phyloP scores from a whole-genome alignment of 2,797 vertebrate species.

The Pipistrellus pygmaeus region DNA sequence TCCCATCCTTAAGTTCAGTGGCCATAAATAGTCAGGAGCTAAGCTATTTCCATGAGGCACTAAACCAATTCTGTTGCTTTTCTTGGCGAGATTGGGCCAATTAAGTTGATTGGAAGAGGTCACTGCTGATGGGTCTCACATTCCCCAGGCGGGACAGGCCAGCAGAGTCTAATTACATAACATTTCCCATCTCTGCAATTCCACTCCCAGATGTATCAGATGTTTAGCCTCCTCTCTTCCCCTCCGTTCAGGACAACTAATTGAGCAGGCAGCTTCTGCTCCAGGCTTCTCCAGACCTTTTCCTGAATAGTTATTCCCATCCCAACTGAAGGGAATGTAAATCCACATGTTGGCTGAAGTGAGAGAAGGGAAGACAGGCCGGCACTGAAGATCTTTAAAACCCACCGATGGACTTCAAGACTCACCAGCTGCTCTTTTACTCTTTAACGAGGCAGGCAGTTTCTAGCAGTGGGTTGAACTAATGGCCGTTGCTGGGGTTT shows the following conservation, averaged over 20 bases:
- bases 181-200: conserved; percentile 73
- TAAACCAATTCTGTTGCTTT: conserved; percentile 84
- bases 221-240: conserved; percentile 41
- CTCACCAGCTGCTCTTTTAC: conserved; percentile 64
- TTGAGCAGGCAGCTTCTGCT: conserved; percentile 25
- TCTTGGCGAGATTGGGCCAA: conserved; percentile 83
- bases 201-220: conserved; percentile 70
- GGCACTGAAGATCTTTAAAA: conserved; percentile 45
- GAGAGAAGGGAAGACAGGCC: not conserved
- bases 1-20: conserved; percentile 79
- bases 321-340: not conserved
- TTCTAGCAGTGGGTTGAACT: conserved; percentile 67
- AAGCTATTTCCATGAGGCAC: conserved; percentile 83
- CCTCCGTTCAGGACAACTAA: conserved; percentile 42
- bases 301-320: conserved; percentile 14
- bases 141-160: conserved; percentile 78
- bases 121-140: conserved; percentile 76
- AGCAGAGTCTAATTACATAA: conserved; percentile 80
- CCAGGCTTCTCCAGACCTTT: conserved; percentile 47
- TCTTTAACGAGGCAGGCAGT: conserved; percentile 61
- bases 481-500: conserved; percentile 63
- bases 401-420: not conserved
- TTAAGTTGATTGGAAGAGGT: conserved; percentile 85
- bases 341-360: conserved; percentile 24
- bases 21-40: conserved; percentile 84